Conservation (phyloP, 2,888 invertebrate genomes). For the Dusona sp. region DNA sequence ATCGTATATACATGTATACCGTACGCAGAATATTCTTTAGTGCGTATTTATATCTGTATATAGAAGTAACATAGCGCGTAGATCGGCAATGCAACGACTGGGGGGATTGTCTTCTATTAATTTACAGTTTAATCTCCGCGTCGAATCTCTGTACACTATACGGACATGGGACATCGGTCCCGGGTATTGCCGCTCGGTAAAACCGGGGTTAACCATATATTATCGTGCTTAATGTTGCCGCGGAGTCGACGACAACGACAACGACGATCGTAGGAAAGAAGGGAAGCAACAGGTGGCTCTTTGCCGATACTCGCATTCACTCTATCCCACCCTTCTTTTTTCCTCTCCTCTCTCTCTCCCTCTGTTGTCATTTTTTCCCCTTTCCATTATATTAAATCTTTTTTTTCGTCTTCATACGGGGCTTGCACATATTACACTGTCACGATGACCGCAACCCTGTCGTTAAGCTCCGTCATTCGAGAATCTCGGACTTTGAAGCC, state of each 20-base stretch:
- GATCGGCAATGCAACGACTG: slow-evolving; percentile 43
- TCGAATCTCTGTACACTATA: slow-evolving; percentile 72
- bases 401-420: slow-evolving; percentile 5
- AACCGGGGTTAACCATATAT: slow-evolving; percentile 70
- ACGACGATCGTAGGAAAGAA: slow-evolving; percentile 64
- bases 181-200: slow-evolving; percentile 71
- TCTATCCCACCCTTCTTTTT: background rate
- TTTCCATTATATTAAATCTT: slow-evolving; percentile 32
- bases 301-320: slow-evolving; percentile 59
- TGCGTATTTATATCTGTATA: background rate
- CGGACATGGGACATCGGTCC: slow-evolving; percentile 75
- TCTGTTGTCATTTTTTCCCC: slow-evolving; percentile 23
- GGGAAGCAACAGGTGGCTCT: slow-evolving; percentile 69
- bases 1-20: slow-evolving; percentile 11
- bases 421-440: slow-evolving; percentile 60
- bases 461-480: slow-evolving; percentile 67
- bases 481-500: slow-evolving; percentile 46
- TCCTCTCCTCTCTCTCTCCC: background rate
- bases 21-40: slow-evolving; percentile 6
- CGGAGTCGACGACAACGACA: slow-evolving; percentile 57
- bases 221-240: slow-evolving; percentile 69
- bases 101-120: slow-evolving; percentile 74
- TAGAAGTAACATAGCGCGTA: slow-evolving; percentile 23
- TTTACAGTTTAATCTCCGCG: slow-evolving; percentile 76
- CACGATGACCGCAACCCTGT: slow-evolving; percentile 64